Evolutionary conservation across 2,888 invertebrate genomes (phyloP).

Genomic region (Nemoura dubitans): DNA sequence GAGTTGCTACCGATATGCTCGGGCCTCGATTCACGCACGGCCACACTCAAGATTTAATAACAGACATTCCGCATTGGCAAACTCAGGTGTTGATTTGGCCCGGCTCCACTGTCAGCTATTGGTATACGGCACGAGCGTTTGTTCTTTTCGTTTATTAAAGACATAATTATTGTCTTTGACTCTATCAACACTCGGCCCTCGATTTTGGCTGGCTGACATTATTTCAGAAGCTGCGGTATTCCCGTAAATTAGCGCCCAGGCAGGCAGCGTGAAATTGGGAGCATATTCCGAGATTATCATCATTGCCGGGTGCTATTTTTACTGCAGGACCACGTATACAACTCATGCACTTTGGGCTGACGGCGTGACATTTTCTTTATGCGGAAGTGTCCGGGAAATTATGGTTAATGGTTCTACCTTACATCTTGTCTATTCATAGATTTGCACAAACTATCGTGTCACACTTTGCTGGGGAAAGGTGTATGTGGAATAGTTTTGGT

Average conservation of each 20-base stretch:
- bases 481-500: too few relatives aligned
- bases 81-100: not conserved
- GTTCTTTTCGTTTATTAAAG: not conserved
- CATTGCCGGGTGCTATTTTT: not conserved
- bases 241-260: not conserved
- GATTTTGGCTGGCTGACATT: not conserved
- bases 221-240: not conserved
- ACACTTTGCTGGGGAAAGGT: too few relatives aligned
- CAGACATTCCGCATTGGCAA: not conserved
- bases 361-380: too few relatives aligned
- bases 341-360: too few relatives aligned
- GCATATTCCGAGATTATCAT: not conserved
- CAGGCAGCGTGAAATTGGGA: constrained; percentile 24
- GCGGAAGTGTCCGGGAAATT: too few relatives aligned
- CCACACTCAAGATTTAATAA: not conserved
- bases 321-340: too few relatives aligned
- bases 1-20: not conserved
- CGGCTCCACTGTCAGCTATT: not conserved
- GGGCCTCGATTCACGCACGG: not conserved
- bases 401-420: too few relatives aligned
- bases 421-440: too few relatives aligned
- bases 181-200: not conserved
- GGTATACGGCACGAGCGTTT: not conserved
- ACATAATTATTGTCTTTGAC: not conserved
- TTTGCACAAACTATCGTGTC: too few relatives aligned